A percentile compares a stretch with the other conserved stretches of the same genome.
Conservation (phyloP, 2,113 vertebrate species). For the Hippocampus guttulatus region DNA sequence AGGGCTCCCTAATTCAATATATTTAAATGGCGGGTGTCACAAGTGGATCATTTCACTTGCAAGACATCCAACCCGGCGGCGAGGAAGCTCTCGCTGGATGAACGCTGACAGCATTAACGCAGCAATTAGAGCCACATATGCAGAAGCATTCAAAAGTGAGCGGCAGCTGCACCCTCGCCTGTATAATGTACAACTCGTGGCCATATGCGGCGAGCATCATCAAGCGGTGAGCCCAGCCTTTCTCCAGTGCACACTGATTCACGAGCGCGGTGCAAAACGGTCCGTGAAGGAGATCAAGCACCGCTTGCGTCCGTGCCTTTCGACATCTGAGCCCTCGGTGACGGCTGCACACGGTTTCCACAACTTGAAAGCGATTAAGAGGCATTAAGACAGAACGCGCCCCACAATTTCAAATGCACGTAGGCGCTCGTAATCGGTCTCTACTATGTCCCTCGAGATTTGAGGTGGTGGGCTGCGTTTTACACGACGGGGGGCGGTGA, state of each 20-base stretch:
- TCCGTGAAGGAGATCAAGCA: slow-evolving; percentile 21
- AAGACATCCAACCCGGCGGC: neutral
- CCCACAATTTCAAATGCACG: slow-evolving; percentile 39
- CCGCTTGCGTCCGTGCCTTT: slow-evolving; percentile 7
- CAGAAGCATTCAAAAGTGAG: slow-evolving; percentile 5
- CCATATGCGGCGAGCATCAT: slow-evolving; percentile 16
- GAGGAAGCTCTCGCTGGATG: neutral
- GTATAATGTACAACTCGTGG: slow-evolving; percentile 21
- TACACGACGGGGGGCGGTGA: slow-evolving; percentile 14
- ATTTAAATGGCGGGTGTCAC: slow-evolving; percentile 45
- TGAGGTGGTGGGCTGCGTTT: slow-evolving; percentile 35
- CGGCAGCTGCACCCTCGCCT: slow-evolving; percentile 18
- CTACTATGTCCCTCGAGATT: slow-evolving; percentile 26
- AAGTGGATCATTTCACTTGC: slow-evolving; percentile 26
- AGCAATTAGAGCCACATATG: slow-evolving; percentile 37
- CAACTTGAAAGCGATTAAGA: no score
- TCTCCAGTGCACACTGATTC: slow-evolving; percentile 8
- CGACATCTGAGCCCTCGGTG: slow-evolving; percentile 22
- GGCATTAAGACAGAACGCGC: slow-evolving; percentile 24
- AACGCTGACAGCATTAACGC: slow-evolving; percentile 1
- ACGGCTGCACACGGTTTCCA: neutral
- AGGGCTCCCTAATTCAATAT: slow-evolving; percentile 24
- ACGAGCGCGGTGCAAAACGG: neutral
- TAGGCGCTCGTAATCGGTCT: slow-evolving; percentile 43
- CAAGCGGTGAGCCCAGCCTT: neutral